Conservation (phyloP, 2,888 invertebrate species). For the Malthinus seriepunctatus region DNA sequence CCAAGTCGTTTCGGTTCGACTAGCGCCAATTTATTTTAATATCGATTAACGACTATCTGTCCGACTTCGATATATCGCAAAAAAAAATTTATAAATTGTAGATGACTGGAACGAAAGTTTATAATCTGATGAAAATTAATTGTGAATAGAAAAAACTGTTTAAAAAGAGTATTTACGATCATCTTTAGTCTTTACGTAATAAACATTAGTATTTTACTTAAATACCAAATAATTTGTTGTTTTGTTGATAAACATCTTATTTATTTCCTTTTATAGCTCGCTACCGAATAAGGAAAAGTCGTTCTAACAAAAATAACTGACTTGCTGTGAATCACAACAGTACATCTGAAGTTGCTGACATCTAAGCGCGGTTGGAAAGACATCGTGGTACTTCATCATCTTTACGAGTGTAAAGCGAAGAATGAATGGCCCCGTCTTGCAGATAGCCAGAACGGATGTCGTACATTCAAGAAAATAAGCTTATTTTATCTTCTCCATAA, state of each 20-base stretch:
- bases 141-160: too few species aligned
- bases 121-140: too few species aligned
- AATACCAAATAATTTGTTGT: slow-evolving; percentile 4
- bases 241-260: slow-evolving; percentile 4
- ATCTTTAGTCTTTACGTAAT: too few species aligned
- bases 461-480: slow-evolving; percentile 56
- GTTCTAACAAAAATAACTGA: slow-evolving; percentile 17
- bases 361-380: slow-evolving; percentile 33
- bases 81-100: too few species aligned
- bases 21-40: too few species aligned
- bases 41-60: too few species aligned
- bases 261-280: slow-evolving; percentile 2
- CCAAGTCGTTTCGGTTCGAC: too few species aligned
- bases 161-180: too few species aligned
- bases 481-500: slow-evolving; percentile 56
- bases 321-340: slow-evolving; percentile 24
- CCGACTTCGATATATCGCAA: too few species aligned
- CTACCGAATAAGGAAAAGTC: slow-evolving; percentile 7
- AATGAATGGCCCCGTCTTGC: slow-evolving; percentile 47
- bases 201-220: not conserved
- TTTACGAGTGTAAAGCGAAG: slow-evolving; percentile 44
- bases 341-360: slow-evolving; percentile 37
- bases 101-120: too few species aligned
- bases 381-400: slow-evolving; percentile 44
- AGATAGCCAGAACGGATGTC: slow-evolving; percentile 52